Percentiles rank a stretch among this genome's conserved stretches.
These are phyloP conservation scores for Sciurus carolinensis DNA, from an alignment of 2,797 vertebrate species.

Conservation along the genomic window DNA sequence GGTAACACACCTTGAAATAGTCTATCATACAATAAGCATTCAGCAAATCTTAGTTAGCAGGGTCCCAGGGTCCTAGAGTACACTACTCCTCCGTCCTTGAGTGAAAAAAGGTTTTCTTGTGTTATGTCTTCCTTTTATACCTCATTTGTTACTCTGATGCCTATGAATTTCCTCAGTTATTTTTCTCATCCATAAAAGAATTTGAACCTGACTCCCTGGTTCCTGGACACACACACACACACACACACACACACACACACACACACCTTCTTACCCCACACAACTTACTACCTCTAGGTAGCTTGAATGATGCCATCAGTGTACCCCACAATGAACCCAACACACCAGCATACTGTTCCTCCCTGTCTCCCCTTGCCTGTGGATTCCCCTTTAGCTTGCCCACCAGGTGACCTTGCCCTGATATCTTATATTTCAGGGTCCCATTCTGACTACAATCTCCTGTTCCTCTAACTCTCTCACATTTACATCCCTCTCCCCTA, in stretches of 20 bases:
- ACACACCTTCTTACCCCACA: too few species aligned
- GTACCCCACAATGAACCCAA: too few species aligned
- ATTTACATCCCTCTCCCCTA: too few species aligned
- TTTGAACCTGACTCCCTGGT: not conserved
- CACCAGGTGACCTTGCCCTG: not conserved
- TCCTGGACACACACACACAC: too few species aligned
- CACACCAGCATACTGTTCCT: not conserved
- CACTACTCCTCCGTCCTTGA: not conserved
- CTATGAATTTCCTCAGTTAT: not conserved
- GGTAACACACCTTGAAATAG: not conserved
- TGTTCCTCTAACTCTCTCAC: not conserved
- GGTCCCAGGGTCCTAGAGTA: not conserved
- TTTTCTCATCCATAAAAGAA: not conserved
- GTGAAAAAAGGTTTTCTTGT: not conserved
- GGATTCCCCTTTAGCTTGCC: not conserved
- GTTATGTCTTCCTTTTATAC: not conserved
- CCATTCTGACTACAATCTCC: not conserved
- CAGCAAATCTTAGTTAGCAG: not conserved
- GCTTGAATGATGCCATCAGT: not conserved
- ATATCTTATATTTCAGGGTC: not conserved
- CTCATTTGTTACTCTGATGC: not conserved
- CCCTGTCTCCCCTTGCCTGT: not conserved
- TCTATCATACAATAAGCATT: not conserved
- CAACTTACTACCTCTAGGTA: not conserved
- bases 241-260: not conserved